A percentile compares a stretch with the other conserved stretches of the same genome.
phyloP scores from a whole-genome alignment of 2,113 vertebrate genomes.

The Proteles cristata region DNA sequence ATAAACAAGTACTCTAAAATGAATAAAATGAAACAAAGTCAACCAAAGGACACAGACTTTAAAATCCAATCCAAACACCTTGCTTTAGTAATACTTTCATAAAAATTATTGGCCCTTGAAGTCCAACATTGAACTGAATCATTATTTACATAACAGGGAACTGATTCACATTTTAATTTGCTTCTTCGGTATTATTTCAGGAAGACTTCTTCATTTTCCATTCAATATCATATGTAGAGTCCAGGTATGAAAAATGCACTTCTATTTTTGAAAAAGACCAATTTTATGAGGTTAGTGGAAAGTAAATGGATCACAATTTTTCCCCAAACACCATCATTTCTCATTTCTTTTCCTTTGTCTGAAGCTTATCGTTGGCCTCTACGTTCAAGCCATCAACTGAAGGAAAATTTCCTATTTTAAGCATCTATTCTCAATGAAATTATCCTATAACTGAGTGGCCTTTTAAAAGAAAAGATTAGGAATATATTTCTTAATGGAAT shows the following conservation, averaged over 20 bases:
- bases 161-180: constrained; percentile 59
- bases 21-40: constrained; percentile 38
- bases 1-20: constrained; percentile 40
- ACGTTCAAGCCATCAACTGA: background rate
- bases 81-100: constrained; percentile 52
- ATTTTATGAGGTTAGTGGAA: constrained; percentile 53
- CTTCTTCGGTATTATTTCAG: constrained; percentile 63
- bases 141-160: constrained; percentile 54
- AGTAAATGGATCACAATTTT: background rate
- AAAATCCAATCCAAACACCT: constrained; percentile 65
- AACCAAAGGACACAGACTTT: constrained; percentile 55
- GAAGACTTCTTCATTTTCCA: constrained; percentile 68
- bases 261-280: constrained; percentile 42
- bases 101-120: constrained; percentile 51
- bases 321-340: background rate
- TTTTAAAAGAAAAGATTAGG: background rate
- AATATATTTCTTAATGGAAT: background rate
- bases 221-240: constrained; percentile 15
- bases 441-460: background rate
- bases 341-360: constrained; percentile 39
- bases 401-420: background rate
- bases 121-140: constrained; percentile 19
- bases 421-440: constrained; percentile 33
- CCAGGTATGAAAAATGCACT: constrained; percentile 42
- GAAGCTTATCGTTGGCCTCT: constrained; percentile 4